Conservation (phyloP, 30 jellyfish, hydroid and myxozoan genomes). For the Aurelia coerulea region DNA sequence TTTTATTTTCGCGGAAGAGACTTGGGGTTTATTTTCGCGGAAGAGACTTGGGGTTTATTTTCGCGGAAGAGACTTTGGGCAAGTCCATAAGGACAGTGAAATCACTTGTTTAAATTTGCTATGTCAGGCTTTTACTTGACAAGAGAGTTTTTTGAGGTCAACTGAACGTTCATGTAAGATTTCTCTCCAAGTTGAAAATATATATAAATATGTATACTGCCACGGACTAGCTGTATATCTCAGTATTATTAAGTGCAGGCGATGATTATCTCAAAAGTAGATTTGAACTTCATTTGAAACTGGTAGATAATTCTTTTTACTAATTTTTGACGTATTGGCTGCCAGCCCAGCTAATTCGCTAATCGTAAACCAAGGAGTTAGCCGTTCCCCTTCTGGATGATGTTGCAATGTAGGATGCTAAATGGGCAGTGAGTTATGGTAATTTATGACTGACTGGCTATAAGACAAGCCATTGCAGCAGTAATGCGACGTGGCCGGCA, state of each 20-base stretch:
- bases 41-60: too few species aligned
- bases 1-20: too few species aligned
- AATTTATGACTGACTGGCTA: too few species aligned
- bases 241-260: not conserved
- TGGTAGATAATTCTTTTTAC: too few species aligned
- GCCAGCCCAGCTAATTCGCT: not conserved
- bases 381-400: too few species aligned
- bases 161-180: not conserved
- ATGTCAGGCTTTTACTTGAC: not conserved
- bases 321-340: too few species aligned
- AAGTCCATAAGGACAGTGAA: too few species aligned
- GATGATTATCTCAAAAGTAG: not conserved
- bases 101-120: too few species aligned
- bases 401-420: not conserved
- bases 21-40: too few species aligned
- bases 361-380: not conserved
- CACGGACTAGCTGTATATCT: constrained; percentile 2
- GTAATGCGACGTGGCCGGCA: too few species aligned
- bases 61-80: too few species aligned
- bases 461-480: too few species aligned
- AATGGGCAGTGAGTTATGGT: not conserved
- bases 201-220: not conserved
- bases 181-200: not conserved
- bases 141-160: constrained; percentile 2
- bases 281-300: not conserved